phyloP scores from a whole-genome alignment of 2,797 vertebrate genomes.

The Tarsius wallacei region DNA sequence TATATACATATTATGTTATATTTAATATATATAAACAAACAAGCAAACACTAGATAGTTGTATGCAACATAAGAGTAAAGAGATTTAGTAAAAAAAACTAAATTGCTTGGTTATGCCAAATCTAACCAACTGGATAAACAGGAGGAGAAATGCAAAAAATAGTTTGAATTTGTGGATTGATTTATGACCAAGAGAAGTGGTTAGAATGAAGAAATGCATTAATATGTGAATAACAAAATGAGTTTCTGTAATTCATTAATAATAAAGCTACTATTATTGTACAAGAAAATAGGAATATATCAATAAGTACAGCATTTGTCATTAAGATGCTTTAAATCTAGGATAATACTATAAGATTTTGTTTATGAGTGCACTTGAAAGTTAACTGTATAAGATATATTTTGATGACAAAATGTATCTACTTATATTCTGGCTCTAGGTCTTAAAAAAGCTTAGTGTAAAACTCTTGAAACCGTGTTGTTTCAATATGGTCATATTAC shows the following conservation, averaged over 20 bases:
- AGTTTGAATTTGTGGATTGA: background rate
- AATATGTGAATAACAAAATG: background rate
- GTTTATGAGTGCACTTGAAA: background rate
- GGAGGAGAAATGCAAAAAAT: background rate
- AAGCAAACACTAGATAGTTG: background rate
- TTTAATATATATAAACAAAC: background rate
- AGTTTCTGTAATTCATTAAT: background rate
- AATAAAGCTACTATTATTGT: background rate
- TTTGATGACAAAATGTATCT: background rate
- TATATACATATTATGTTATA: no score
- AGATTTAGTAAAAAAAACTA: background rate
- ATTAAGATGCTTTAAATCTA: background rate
- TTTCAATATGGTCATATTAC: background rate
- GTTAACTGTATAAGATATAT: background rate
- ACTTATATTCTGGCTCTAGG: background rate
- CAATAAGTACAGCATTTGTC: background rate
- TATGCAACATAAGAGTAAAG: background rate
- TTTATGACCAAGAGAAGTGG: background rate
- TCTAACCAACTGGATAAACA: background rate
- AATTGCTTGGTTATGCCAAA: background rate
- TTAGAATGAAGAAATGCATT: background rate
- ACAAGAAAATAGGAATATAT: background rate
- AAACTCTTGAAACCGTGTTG: background rate
- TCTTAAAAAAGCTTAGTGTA: background rate
- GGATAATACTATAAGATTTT: background rate